Evolutionary conservation across 2,113 vertebrate genomes (phyloP), one percentile per base, ranked within the genome.

Genomic region (Eretmochelys imbricata): DNA sequence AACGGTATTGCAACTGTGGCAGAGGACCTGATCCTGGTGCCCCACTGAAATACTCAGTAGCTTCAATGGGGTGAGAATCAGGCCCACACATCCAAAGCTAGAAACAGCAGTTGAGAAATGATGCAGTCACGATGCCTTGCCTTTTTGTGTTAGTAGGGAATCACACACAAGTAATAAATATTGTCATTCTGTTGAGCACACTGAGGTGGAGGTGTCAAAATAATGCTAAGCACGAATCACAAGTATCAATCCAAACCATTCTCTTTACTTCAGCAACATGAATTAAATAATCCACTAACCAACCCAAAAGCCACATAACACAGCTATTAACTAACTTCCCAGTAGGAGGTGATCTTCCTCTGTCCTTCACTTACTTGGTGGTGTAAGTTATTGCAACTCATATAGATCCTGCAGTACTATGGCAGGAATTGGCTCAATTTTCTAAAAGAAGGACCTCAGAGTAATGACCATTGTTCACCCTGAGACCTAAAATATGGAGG

Each of bases 51-150:
- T 91, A 29, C 29, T 88, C 55, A 17, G 12, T 87, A 25, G 10
- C 82, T 85, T 75, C 81, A 24, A 24, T 53, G 82, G 11, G 17
- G 1, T 0, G 80, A 84, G 59, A 42, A 51, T 2, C 76, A 83
- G 65, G 81, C 57, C 78, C 27, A 55, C 42, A 78, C 14, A 89
- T 62, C 51, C 69, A 17, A 57, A 10, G 2, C 17, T 78, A 81
- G 59, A 80, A 86, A 84, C 48, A 90, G 88, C 2, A 91, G 49
- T 5, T 48, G 50, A 91, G 65, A 9, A 89, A 85, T 65, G 82
- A 79, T 50, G 65, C 83, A 35, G 27, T 29, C 51, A 46, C 0
- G 8, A 0, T 11, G 27, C 46, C 4, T 3, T 88, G 62, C 35
- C 55, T 85, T 16, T 1, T 3, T 17, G 25, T 13, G 35, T 11